Evolutionary conservation across 2,888 invertebrate species (phyloP), one percentile per base, ranked within the genome.

Genomic region (Myopa tessellatipennis): DNA sequence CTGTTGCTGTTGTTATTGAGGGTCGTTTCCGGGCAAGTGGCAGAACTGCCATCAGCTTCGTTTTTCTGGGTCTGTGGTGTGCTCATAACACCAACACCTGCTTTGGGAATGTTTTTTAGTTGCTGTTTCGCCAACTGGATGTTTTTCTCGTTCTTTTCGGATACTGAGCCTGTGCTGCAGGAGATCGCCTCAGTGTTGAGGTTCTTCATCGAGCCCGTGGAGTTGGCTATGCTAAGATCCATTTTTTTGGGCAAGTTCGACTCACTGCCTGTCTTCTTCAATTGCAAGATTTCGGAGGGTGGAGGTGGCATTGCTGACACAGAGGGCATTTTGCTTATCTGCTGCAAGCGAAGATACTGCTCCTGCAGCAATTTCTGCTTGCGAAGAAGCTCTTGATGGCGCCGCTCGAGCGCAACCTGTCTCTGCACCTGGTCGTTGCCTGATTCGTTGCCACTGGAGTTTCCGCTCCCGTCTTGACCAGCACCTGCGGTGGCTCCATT

Each of bases 301-400:
- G 93, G 91, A 45, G 93, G 92, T 4, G 93, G 92, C 73, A 92
- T 85, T 4, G 93, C 91, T 52, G 94, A 92, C 0, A 93, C 91
- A 45, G 94, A 92, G 0, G 93, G 93, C 82, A 94, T 93, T 82
- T 95, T 92, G 87, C 96, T 96, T 81, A 97, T 92, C 90, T 95
- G 95, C 87, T 97, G 97, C 78, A 97, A 90, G 36, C 97, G 92
- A 26, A 96, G 95, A 88, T 97, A 97, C 87, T 97, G 97, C 85
- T 97, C 97, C 87, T 97, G 97, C 34, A 97, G 90, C 26, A 95
- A 94, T 83, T 94, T 94, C 87, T 97, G 97, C 85, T 97, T 96
- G 82, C 95, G 93, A 16, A 97, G 90, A 38, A 97, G 90, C 86
- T 97, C 97, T 87, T 96, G 95, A 86, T 97, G 97, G 5, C 97